Conservation (phyloP, 2,888 invertebrate genomes). For the Macroteleia sp. region DNA sequence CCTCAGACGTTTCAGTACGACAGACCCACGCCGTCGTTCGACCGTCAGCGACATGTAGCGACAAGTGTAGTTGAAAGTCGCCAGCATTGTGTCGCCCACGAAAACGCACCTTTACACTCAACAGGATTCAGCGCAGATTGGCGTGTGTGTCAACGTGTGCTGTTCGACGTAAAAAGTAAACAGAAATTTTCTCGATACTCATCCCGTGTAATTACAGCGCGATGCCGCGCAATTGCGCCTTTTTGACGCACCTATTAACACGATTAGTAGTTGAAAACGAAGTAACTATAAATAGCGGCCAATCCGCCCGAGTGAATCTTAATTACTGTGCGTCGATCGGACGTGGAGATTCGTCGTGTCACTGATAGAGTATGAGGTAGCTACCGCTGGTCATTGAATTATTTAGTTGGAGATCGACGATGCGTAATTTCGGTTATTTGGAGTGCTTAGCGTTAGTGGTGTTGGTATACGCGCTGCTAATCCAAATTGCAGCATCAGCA, state of each 20-base stretch:
- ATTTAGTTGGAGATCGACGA: too few relatives aligned
- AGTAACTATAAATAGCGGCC: conserved; percentile 10
- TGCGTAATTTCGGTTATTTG: conserved; percentile 24
- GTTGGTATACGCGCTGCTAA: conserved; percentile 29
- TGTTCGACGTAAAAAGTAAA: too few relatives aligned
- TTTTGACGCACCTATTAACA: neutral
- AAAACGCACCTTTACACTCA: too few relatives aligned
- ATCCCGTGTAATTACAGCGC: conserved; percentile 5
- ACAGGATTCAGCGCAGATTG: too few relatives aligned
- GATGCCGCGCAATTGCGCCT: conserved; percentile 1
- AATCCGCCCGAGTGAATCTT: neutral
- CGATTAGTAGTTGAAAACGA: neutral
- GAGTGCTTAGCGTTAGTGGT: conserved; percentile 18
- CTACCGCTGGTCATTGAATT: too few relatives aligned
- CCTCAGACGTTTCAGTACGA: too few relatives aligned
- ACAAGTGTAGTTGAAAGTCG: too few relatives aligned
- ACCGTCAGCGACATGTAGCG: too few relatives aligned
- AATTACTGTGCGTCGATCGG: conserved; percentile 7
- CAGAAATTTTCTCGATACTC: neutral
- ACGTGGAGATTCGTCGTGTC: neutral
- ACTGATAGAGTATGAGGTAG: too few relatives aligned
- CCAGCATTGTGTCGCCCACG: too few relatives aligned
- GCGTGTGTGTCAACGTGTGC: too few relatives aligned
- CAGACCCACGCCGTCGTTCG: too few relatives aligned
- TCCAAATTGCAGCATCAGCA: conserved; percentile 21